Conservation (phyloP, 35 echinoderm and acorn worm species). For the Hemicentrotus pulcherrimus region DNA sequence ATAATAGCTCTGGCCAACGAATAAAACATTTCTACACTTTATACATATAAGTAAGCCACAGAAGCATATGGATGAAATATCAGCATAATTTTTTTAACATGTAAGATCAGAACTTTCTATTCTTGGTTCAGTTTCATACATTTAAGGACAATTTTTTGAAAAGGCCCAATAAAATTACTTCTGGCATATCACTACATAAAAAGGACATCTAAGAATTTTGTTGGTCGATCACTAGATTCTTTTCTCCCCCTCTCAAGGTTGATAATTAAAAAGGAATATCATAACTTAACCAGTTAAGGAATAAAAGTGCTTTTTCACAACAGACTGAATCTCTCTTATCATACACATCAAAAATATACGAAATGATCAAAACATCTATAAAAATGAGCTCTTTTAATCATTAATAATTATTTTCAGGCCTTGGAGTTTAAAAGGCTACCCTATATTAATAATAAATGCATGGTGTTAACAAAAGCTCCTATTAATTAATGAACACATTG, state of each 20-base stretch:
- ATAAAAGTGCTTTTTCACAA: neutral
- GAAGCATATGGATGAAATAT: neutral
- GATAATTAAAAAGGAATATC: neutral
- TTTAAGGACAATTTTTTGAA: neutral
- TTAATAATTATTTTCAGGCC: neutral
- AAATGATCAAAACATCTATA: neutral
- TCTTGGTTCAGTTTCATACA: neutral
- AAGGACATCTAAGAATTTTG: neutral
- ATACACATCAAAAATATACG: neutral
- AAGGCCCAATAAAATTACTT: neutral
- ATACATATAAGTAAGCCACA: neutral
- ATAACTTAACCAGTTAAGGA: neutral
- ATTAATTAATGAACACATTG: neutral
- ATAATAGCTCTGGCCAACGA: neutral
- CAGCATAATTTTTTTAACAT: neutral
- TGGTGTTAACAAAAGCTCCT: neutral
- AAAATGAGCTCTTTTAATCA: neutral
- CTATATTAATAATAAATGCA: neutral
- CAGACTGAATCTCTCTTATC: neutral
- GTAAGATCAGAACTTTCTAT: neutral
- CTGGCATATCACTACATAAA: neutral
- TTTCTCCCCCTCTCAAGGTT: neutral
- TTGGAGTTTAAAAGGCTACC: neutral
- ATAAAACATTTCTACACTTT: constrained; percentile 25
- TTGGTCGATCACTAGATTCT: neutral